Evolutionary conservation across 2,888 invertebrate species (phyloP).

Genomic region (Acronicta aceris): DNA sequence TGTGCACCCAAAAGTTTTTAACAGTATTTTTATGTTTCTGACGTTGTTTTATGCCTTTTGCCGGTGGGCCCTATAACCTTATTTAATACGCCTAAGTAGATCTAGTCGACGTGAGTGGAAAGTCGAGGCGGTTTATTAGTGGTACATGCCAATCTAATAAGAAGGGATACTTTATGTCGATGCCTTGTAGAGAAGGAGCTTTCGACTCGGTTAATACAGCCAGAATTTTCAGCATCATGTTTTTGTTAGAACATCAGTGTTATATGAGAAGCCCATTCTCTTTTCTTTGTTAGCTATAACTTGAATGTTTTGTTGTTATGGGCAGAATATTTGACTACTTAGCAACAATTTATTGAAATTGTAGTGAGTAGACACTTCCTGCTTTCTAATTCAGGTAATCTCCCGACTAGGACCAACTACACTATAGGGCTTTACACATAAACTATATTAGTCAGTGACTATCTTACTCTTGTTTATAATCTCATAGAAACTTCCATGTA

Average conservation of each 20-base stretch:
- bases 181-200: conserved; percentile 26
- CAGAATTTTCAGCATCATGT: conserved; percentile 31
- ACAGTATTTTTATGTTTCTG: conserved; percentile 60
- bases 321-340: conserved; percentile 37
- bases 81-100: conserved; percentile 47
- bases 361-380: conserved; percentile 19
- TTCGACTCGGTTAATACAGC: conserved; percentile 17
- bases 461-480: no score
- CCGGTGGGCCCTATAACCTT: conserved; percentile 43
- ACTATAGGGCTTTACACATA: no score
- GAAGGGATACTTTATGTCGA: conserved; percentile 38
- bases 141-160: conserved; percentile 35
- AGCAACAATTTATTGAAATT: conserved; percentile 16
- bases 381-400: conserved; percentile 29
- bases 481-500: no score
- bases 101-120: conserved; percentile 46
- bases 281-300: conserved; percentile 44
- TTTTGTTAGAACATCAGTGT: conserved; percentile 36
- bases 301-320: conserved; percentile 41
- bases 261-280: conserved; percentile 22
- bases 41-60: conserved; percentile 56
- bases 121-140: conserved; percentile 37
- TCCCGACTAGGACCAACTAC: not conserved
- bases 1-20: conserved; percentile 63
- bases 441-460: no score